Percentiles rank a stretch among this genome's conserved stretches.
Evolutionary conservation across 2,888 invertebrate species (phyloP).

Genomic region (Lingula anatina): DNA sequence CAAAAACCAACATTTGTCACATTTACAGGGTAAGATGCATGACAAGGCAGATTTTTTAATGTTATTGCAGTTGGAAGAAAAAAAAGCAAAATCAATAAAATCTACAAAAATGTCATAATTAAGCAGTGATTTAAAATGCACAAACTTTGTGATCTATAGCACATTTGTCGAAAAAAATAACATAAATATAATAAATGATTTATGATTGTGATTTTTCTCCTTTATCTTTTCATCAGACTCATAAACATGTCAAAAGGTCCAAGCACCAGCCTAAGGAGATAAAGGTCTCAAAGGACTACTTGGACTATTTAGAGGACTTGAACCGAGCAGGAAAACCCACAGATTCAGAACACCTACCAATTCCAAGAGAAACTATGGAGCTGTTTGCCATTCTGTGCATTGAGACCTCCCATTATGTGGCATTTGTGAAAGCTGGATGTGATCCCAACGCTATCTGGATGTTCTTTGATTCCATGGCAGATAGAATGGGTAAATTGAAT

Average conservation of each 20-base stretch:
- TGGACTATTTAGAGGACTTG: conserved; percentile 20
- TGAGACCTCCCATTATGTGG: conserved; percentile 96
- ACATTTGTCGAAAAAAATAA: too few relatives aligned
- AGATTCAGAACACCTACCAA: conserved; percentile 12
- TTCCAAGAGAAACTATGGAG: conserved; percentile 64
- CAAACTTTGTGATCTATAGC: too few relatives aligned
- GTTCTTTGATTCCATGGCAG: conserved; percentile 99
- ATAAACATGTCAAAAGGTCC: conserved; percentile 56
- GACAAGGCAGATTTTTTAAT: too few relatives aligned
- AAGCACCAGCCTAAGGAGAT: conserved; percentile 63
- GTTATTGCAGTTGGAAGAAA: too few relatives aligned
- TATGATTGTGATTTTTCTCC: too few relatives aligned
- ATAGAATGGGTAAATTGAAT: conserved; percentile 72
- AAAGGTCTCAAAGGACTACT: conserved; percentile 67
- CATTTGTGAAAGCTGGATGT: conserved; percentile 89
- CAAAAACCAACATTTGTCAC: too few relatives aligned
- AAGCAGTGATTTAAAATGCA: too few relatives aligned
- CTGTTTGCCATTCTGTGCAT: conserved; percentile 96
- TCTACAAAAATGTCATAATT: too few relatives aligned
- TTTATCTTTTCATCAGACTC: too few relatives aligned
- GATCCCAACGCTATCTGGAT: conserved; percentile 92
- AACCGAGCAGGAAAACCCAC: conserved; percentile 1
- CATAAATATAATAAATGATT: too few relatives aligned
- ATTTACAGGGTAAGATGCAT: too few relatives aligned
- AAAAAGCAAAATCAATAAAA: too few relatives aligned